These are phyloP conservation scores for Cepaea nemoralis DNA, from an alignment of 1,140 invertebrate species.

Conservation along the genomic window DNA sequence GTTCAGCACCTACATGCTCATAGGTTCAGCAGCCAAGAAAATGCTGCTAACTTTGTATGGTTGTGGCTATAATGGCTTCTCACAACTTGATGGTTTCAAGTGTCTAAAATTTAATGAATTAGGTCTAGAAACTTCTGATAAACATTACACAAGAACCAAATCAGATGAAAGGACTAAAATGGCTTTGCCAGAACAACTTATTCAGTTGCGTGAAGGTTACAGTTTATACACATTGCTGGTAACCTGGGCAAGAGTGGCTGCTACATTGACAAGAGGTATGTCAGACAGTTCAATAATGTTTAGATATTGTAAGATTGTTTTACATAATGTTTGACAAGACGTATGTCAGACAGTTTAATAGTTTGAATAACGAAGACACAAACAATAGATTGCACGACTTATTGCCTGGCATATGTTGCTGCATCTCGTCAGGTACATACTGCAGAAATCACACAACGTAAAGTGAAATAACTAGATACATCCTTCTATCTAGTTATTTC, in stretches of 20 bases:
- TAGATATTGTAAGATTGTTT: no score
- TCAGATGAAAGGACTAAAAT: background rate
- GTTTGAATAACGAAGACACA: no score
- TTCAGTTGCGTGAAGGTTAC: background rate
- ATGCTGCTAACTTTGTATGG: background rate
- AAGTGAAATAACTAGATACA: no score
- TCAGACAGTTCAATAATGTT: no score
- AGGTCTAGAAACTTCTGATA: background rate
- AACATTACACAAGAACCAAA: background rate
- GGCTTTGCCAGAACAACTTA: background rate
- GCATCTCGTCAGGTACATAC: no score
- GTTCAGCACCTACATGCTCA: no score
- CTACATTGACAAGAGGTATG: background rate
- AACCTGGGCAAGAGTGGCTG: background rate
- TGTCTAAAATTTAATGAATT: background rate
- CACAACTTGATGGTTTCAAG: background rate
- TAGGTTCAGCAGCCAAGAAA: background rate
- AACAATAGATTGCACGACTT: no score
- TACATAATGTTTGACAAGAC: no score
- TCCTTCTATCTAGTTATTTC: no score
- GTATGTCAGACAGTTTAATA: no score
- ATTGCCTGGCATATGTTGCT: no score
- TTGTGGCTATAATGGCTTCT: slow-evolving; percentile 10
- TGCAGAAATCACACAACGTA: no score
- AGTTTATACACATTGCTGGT: background rate